phyloP scores from a whole-genome alignment of 2,888 invertebrate genomes.

The Phragmatobia fuliginosa region DNA sequence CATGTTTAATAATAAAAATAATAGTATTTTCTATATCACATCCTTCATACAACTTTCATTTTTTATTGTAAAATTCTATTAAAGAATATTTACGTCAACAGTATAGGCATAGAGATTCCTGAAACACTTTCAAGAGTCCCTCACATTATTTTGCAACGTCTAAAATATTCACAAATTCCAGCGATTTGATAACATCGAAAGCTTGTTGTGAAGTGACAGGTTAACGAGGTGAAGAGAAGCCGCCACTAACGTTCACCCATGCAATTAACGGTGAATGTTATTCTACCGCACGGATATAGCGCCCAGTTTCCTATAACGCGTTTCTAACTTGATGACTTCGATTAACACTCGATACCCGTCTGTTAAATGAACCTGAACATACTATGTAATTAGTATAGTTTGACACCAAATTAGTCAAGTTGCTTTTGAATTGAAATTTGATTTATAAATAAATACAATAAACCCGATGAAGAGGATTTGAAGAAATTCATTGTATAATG shows the following conservation, averaged over 20 bases:
- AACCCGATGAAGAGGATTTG: no score
- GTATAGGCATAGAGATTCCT: background rate
- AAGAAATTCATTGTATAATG: no score
- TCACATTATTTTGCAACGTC: background rate
- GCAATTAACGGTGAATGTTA: slow-evolving; percentile 37
- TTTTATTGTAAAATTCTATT: background rate
- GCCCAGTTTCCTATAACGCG: background rate
- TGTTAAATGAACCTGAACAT: background rate
- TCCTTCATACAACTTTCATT: background rate
- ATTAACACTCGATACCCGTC: background rate
- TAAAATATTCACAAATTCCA: slow-evolving; percentile 1
- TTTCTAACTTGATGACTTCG: background rate
- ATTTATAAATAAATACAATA: background rate
- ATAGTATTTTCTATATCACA: no score
- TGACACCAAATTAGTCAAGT: background rate
- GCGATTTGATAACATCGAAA: background rate
- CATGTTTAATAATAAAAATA: no score
- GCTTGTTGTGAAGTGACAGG: background rate
- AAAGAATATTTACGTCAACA: background rate
- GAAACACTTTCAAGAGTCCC: no score
- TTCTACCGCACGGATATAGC: slow-evolving; percentile 24
- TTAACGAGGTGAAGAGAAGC: slow-evolving; percentile 17
- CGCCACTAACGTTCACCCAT: slow-evolving; percentile 24
- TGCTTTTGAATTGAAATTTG: no score
- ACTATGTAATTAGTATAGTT: background rate